Evolutionary conservation across 2,888 invertebrate genomes (phyloP), one percentile per base, ranked within the genome.

Genomic region (Lymantria dispar): DNA sequence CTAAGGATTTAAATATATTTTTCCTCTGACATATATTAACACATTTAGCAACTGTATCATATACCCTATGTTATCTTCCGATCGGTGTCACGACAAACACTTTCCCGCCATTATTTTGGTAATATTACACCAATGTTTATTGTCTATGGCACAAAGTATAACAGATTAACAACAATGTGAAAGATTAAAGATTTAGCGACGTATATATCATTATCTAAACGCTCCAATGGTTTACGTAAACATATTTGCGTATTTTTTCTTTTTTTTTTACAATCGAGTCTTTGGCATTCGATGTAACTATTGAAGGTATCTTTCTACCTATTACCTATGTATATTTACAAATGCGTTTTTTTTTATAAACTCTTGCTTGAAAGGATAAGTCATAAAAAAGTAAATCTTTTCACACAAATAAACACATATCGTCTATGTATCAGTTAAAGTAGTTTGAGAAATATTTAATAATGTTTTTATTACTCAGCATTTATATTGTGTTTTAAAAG

Each of bases 61-160:
- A 7, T 12, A 54, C 55, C 55, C 48, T 41, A 45, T 44, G 50
- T 53, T 56, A 56, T 56, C 56, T 53, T 22, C 44, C 11, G 31
- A 56, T 56, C 52, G 50, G 50, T 52, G 52, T 52, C 56, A 48
- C 47, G 22, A 41, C 44, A 44, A 52, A 48, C 52, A 52, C 48
- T 42, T 9, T 43, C 15, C 22, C 22, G 45, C 48, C 52, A 56
- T 49, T 56, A 47, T 56, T n/a, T 53, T 41, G 36, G 56, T 50
- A 56, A 56, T 53, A 44, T 33, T 31, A 56, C 48, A 56, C 53
- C 53, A 15, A 56, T 53, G 50, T 56, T 52, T 56, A 52, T 36
- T 38, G 36, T 43, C 43, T 45, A 42, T 36, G 41, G 41, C 38
- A 45, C 43, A 43, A 30, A 48, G 36, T 49, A 45, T 43, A 11